A percentile compares a stretch with the other conserved stretches of the same genome.
These are phyloP conservation scores for Aspiorhynchus laticeps DNA, from an alignment of 2,113 vertebrate species.

Conservation along the genomic window DNA sequence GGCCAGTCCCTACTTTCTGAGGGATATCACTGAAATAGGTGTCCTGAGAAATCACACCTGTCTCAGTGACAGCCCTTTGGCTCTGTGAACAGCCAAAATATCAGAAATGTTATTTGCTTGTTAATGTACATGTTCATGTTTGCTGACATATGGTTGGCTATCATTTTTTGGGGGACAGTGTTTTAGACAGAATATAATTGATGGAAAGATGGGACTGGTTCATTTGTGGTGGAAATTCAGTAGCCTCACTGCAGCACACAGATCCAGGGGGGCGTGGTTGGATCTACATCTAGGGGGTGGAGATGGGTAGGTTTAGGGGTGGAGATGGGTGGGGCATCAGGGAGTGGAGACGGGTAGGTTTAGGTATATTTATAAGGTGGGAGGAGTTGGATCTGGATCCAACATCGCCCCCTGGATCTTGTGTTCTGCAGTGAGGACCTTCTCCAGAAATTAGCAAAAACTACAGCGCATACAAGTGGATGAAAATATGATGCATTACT, in stretches of 20 bases:
- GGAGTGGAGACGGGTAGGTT: too few relatives aligned
- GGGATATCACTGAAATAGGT: neutral
- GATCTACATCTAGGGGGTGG: too few relatives aligned
- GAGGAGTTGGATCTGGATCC: too few relatives aligned
- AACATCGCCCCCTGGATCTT: too few relatives aligned
- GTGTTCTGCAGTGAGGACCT: too few relatives aligned
- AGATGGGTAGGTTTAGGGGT: too few relatives aligned
- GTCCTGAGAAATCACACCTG: slow-evolving; percentile 5
- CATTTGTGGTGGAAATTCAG: neutral
- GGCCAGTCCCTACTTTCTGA: neutral
- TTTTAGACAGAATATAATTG: neutral
- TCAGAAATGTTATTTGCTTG: neutral
- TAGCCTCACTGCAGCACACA: too few relatives aligned
- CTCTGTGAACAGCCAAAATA: too few relatives aligned
- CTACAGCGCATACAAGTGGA: neutral
- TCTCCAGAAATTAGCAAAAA: neutral
- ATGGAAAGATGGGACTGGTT: neutral
- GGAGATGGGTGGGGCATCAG: too few relatives aligned
- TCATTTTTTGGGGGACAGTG: too few relatives aligned
- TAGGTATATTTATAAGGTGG: too few relatives aligned
- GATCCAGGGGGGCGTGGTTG: too few relatives aligned
- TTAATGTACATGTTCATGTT: neutral
- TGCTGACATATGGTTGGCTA: neutral
- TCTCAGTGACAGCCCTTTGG: neutral
- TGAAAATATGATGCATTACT: neutral